phyloP scores from a whole-genome alignment of 2,888 invertebrate genomes.

The Ferdinandea cuprea region DNA sequence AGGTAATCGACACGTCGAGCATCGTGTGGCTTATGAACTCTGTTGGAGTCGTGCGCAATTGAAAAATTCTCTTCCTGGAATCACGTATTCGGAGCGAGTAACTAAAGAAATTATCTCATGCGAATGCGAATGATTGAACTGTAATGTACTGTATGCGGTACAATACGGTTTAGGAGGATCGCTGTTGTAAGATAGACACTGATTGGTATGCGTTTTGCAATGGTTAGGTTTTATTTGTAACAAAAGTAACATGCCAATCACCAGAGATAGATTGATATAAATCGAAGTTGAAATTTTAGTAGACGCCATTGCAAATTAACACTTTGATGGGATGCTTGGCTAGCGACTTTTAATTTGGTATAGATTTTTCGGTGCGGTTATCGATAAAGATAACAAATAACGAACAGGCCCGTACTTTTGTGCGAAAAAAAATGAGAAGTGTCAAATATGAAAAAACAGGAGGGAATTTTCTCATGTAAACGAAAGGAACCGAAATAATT shows the following conservation, averaged over 20 bases:
- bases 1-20: constrained; percentile 24
- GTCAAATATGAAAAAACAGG: too few species aligned
- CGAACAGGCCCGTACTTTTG: too few species aligned
- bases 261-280: neutral
- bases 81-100: constrained; percentile 57
- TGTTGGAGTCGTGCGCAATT: constrained; percentile 9
- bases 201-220: constrained; percentile 19
- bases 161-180: neutral
- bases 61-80: constrained; percentile 55
- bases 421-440: too few species aligned
- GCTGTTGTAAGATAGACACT: neutral
- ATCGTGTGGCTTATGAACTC: constrained; percentile 28
- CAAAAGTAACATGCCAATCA: neutral
- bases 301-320: neutral
- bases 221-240: constrained; percentile 2
- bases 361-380: too few species aligned
- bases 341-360: too few species aligned
- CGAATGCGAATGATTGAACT: constrained; percentile 11
- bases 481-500: too few species aligned
- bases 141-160: constrained; percentile 2
- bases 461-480: too few species aligned
- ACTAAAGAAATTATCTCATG: constrained; percentile 38
- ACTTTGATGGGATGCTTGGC: neutral
- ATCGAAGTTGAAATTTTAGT: neutral
- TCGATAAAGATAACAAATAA: too few species aligned